phyloP scores from a whole-genome alignment of 1,140 invertebrate genomes.

The Uloborus diversus region DNA sequence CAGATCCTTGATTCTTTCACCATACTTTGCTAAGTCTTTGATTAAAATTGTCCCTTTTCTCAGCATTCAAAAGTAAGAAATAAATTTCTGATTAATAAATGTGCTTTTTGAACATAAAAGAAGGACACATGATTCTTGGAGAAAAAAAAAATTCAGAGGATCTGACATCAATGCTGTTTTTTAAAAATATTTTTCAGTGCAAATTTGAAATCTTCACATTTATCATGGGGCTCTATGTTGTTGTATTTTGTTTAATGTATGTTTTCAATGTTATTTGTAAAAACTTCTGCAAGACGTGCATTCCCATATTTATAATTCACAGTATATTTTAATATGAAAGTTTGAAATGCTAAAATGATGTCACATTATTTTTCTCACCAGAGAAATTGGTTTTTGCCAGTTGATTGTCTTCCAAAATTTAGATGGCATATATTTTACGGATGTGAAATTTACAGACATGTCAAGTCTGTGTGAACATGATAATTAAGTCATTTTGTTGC shows the following conservation, averaged over 20 bases:
- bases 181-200: no score
- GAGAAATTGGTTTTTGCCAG: constrained; percentile 6
- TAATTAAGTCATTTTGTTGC: neutral
- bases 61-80: no score
- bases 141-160: no score
- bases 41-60: no score
- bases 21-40: no score
- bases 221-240: neutral
- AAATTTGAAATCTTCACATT: neutral
- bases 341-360: constrained; percentile 12
- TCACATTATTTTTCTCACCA: constrained; percentile 29
- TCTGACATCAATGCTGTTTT: no score
- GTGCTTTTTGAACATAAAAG: no score
- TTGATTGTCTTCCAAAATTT: constrained; percentile 42
- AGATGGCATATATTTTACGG: constrained; percentile 20
- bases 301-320: constrained; percentile 9
- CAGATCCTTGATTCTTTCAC: no score
- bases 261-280: neutral
- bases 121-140: no score
- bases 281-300: constrained; percentile 11
- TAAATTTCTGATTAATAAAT: no score
- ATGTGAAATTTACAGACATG: neutral
- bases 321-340: constrained; percentile 24
- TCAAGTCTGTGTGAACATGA: neutral
- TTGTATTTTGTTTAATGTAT: neutral